Evolutionary conservation across 2,797 vertebrate species (phyloP), one percentile per base, ranked within the genome.

Genomic region (Chrosomus eos): DNA sequence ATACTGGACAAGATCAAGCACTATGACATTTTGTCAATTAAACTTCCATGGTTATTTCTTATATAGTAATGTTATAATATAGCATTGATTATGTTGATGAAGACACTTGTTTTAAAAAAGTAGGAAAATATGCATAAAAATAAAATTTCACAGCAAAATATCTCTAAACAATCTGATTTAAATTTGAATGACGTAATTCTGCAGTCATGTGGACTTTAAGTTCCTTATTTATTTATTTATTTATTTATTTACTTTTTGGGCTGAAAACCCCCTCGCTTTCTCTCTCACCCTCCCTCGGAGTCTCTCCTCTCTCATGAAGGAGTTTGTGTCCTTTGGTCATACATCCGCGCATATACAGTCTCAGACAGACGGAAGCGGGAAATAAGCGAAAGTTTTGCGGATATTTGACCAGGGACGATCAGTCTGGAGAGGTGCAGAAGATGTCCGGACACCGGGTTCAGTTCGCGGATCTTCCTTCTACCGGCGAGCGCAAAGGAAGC

Each of bases 381-480:
- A n/a, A 40, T 84, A 43, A 71, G 68, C 76, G 48, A 89, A 93
- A 93, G 89, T 94, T 88, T 93, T 73, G 64, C 83, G 90, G 90
- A 92, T 89, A 92, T 90, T 92, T 91, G 78, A 7, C 36, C 87
- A 90, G 71, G 78, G 60, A 28, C 45, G 78, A 81, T 48, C 74
- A 6, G 36, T 45, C 84, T 73, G 68, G 86, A 78, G 82, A 84
- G 72, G 73, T 72, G 67, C 77, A n/a, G 88, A 89, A 90, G 88
- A 95, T 96, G 95, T 95, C 95, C 87, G 94, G 95, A 92, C 95
- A 95, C 90, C 94, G 95, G 92, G 95, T 96, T 89, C 95, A 96
- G 91, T 96, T 96, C 89, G 94, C 91, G 68, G 95, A 95, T 90
- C 93, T 94, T 85, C 94, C 94, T 86, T 85, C 92, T 13, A 71